Conservation (phyloP, 2,888 invertebrate species). For the Mellilla xanthometata region DNA sequence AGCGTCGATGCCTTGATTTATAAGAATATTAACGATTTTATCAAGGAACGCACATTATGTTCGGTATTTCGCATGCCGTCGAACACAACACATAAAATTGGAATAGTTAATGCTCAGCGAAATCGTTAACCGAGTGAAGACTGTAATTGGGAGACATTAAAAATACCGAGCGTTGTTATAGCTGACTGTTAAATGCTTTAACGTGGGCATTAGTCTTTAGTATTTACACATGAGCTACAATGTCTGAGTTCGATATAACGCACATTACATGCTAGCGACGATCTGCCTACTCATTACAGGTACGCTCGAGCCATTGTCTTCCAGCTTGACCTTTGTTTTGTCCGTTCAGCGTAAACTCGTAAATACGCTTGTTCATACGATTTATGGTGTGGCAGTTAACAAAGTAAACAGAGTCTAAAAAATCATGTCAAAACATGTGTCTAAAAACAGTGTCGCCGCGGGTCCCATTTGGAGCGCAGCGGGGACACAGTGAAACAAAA, state of each 20-base stretch:
- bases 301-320: conserved; percentile 38
- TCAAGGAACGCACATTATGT: conserved; percentile 25
- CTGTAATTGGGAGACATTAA: conserved; percentile 81
- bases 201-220: conserved; percentile 70
- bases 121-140: conserved; percentile 76
- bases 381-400: conserved; percentile 29
- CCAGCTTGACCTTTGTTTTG: conserved; percentile 35
- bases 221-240: conserved; percentile 70
- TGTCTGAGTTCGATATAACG: conserved; percentile 48
- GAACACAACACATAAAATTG: conserved; percentile 73
- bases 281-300: conserved; percentile 37
- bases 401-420: conserved; percentile 32
- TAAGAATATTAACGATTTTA: conserved; percentile 14
- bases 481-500: conserved; percentile 61
- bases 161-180: conserved; percentile 72
- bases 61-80: conserved; percentile 62
- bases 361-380: conserved; percentile 32
- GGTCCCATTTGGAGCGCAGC: conserved; percentile 57
- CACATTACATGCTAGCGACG: conserved; percentile 24
- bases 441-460: conserved; percentile 51
- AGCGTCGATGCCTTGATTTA: conserved; percentile 4
- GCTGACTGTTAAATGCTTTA: conserved; percentile 76
- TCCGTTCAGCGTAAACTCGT: conserved; percentile 32
- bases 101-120: conserved; percentile 76
- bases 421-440: conserved; percentile 60